phyloP scores from a whole-genome alignment of 2,113 vertebrate genomes.

The Prunella fulvescens region DNA sequence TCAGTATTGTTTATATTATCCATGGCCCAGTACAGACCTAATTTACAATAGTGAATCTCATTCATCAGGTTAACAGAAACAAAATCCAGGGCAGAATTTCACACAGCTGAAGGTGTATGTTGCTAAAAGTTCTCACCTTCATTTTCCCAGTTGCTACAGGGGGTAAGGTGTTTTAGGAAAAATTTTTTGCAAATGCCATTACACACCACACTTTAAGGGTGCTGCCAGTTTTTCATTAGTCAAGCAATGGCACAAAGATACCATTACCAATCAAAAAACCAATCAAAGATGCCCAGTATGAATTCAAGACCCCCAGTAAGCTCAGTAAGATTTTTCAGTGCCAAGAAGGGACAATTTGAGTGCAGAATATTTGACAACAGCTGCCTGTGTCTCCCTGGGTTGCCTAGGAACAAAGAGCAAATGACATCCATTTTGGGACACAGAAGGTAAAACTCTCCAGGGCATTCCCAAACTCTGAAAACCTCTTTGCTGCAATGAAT shows the following conservation, averaged over 20 bases:
- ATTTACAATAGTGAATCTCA: neutral
- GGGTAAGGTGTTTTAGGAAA: neutral
- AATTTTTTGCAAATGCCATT: neutral
- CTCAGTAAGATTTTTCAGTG: neutral
- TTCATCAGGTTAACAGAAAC: neutral
- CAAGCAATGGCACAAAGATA: neutral
- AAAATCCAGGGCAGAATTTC: neutral
- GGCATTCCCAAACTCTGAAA: constrained; percentile 20
- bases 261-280: neutral
- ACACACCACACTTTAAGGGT: neutral
- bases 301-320: neutral
- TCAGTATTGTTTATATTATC: neutral
- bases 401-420: neutral
- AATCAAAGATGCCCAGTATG: neutral
- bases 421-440: neutral
- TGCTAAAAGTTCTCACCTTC: neutral
- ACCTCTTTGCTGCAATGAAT: constrained; percentile 20
- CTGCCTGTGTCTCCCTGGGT: neutral
- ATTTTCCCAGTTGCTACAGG: neutral
- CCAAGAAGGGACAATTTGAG: neutral
- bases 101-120: neutral
- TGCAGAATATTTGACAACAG: neutral
- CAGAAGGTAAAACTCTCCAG: neutral
- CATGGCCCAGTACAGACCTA: neutral
- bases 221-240: neutral